Evolutionary conservation across 2,888 invertebrate species (phyloP), one percentile per base, ranked within the genome.

Genomic region (Fabriciana adippe): DNA sequence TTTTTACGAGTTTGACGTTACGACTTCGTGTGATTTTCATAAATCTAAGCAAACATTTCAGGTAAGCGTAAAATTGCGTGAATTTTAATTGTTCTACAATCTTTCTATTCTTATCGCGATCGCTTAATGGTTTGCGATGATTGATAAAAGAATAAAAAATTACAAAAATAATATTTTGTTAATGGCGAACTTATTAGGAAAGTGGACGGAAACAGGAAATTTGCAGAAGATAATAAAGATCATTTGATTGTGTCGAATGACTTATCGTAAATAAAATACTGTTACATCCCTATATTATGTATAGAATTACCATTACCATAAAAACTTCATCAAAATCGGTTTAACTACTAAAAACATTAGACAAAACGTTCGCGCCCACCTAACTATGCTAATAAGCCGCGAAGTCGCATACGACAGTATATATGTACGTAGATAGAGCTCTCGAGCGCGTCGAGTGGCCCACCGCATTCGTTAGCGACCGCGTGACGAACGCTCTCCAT

Each of bases 401-500:
- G 70, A 72, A 73, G 73, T 74, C 76, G 70, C 71, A 72, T 69
- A 68, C 71, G 68, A 73, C 71, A 73, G 73, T 65, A 70, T 72
- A 70, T 75, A 75, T 72, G 75, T 76, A 76, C 11, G 11, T 41
- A 41, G 75, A 74, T 69, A 73, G 63, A 65, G 73, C 81, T 76
- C 90, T 90, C 78, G 79, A 87, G 79, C 72, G 71, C 74, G 79
- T 87, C 82, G 82, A 91, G 90, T 81, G 86, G 81, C 80, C 78
- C 80, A 84, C 86, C 86, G 83, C 83, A 84, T 92, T 92, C 92
- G 92, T 92, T 92, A 92, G 91, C 88, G 86, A 79, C 88, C 85
- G 85, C 87, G 87, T 84, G 87, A 88, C 87, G 81, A 88, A 84
- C 83, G 80, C 83, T 80, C 80, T 77, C 79, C 74, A 78, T 79